Evolutionary conservation across 1,140 invertebrate genomes (phyloP), one percentile per base, ranked within the genome.

Genomic region (Piezodorus guildinii): DNA sequence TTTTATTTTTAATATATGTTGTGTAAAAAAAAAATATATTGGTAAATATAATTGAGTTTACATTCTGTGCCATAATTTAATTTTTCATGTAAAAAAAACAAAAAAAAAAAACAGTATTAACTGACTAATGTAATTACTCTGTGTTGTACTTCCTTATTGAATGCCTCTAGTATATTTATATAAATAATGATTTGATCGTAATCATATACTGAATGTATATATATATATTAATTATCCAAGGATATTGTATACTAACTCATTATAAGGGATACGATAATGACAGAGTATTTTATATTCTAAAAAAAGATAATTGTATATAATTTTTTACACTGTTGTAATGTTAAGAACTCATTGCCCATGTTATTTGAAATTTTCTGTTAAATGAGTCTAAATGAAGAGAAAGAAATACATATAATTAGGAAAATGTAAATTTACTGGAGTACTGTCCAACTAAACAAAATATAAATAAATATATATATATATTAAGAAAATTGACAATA

Each of bases 61-160:
- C 10, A 21, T 16, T 56, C 52, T 23, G 52, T 56, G 52, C 52
- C 52, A 56, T 56, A 56, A 25, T 56, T 16, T 56, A 23, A 23
- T 23, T 56, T 56, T 56, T 21, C 23, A 25, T 56, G 17, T 23
- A 15, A 25, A 56, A 56, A 52, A 52, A 52, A 19, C 12, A 15
- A 25, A 56, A 56, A 52, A 52, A 52, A 19, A 10, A 30, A 39
- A 60, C 58, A 39, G 43, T 23, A 60, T 60, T 60, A 60, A 39
- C 17, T 60, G 16, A 43, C 34, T 39, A 44, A 39, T 60, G 16
- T 21, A 30, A n/a, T 60, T 39, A 23, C 19, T 23, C 23, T 56
- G 17, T 56, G 9, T 56, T 16, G 14, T 23, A 23, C 17, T 49
- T 17, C 19, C 19, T 49, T 8, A 21, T 17, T 19, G 17, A 27